Evolutionary conservation across 2,888 invertebrate genomes (phyloP), one percentile per base, ranked within the genome.

Genomic region (Spodoptera picta): DNA sequence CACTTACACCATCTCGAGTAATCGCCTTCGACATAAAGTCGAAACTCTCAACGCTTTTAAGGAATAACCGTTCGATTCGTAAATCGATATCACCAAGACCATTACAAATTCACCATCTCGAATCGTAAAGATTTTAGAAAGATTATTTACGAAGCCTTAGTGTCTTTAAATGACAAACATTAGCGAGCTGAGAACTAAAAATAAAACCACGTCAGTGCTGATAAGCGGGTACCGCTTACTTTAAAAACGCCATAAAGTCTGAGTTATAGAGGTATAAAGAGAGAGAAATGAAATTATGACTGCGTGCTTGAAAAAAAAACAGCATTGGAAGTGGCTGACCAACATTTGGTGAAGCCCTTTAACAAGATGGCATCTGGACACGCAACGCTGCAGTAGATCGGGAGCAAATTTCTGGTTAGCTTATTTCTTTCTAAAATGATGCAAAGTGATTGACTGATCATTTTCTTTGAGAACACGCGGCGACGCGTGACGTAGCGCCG

Each of bases 401-500:
- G 70, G 69, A 80, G 73, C 80, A 84, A 83, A 85, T 86, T 85
- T 80, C 80, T 85, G 80, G 78, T 81, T 80, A 82, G 69, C 73
- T 79, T 73, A 80, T 81, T 80, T 81, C 75, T 69, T 74, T 80
- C 60, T 64, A 69, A 73, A 79, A 80, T 80, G 73, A 79, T 80
- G 71, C 73, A 70, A 73, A 77, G 69, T 76, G 79, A 83, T 82
- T 75, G 77, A 79, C 76, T 75, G 73, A 62, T 77, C 60, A 71
- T 79, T 83, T 80, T 81, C 80, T 79, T 74, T 72, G 52, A 70
- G 62, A 65, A 36, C 69, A 66, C 53, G 63, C 83, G 75, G 55
- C 73, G 73, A 77, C 83, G 87, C 91, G 86, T 89, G 86, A 83
- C 86, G 82, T 76, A 82, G 84, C 85, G 85, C 85, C 87, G 87